These are phyloP conservation scores for Galerucella pusilla DNA, from an alignment of 2,888 invertebrate species.

Conservation along the genomic window DNA sequence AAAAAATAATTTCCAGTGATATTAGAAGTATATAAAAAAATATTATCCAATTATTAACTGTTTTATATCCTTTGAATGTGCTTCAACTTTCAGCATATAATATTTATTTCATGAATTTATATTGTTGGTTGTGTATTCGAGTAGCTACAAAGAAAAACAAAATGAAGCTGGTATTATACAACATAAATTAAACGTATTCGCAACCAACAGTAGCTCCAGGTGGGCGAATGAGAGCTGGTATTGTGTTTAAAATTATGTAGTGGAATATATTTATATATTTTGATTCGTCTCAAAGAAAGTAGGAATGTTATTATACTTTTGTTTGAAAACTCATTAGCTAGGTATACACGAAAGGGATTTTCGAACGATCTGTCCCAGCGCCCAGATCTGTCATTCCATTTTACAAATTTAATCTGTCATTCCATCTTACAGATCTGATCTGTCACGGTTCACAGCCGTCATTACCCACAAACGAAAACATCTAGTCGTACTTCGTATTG, in stretches of 20 bases:
- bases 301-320: conserved; percentile 10
- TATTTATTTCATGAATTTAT: background rate
- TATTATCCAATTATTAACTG: background rate
- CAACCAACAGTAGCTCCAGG: conserved; percentile 38
- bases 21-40: background rate
- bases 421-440: too few species aligned
- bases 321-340: background rate
- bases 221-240: conserved; percentile 42
- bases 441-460: too few species aligned
- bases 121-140: conserved; percentile 9
- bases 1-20: too few species aligned
- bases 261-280: conserved; percentile 20
- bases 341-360: too few species aligned
- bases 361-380: too few species aligned
- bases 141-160: conserved; percentile 18
- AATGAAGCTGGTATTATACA: conserved; percentile 25
- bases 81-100: background rate
- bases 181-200: conserved; percentile 33
- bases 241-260: conserved; percentile 30
- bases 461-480: too few species aligned
- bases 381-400: too few species aligned
- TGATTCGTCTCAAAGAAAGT: conserved; percentile 10
- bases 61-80: background rate
- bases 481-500: too few species aligned
- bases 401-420: too few species aligned